phyloP scores from a whole-genome alignment of 2,888 invertebrate genomes.

The Teleogryllus oceanicus region DNA sequence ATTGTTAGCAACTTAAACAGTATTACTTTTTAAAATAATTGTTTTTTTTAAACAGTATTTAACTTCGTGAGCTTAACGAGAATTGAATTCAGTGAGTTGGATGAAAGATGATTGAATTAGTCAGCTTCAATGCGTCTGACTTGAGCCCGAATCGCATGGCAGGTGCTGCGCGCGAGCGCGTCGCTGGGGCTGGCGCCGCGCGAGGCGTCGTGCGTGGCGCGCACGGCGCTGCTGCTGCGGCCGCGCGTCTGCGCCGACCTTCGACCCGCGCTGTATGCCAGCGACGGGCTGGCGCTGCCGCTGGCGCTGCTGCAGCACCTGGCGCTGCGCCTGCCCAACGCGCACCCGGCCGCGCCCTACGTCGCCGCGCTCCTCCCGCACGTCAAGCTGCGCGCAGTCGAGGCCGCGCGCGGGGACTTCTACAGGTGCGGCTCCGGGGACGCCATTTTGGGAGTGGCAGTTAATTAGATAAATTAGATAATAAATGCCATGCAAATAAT shows the following conservation, averaged over 20 bases:
- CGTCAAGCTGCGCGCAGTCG: background rate
- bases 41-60: too few species aligned
- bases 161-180: background rate
- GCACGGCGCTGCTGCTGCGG: background rate
- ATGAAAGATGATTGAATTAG: too few species aligned
- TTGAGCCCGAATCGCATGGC: background rate
- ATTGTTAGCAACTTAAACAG: too few species aligned
- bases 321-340: background rate
- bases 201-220: background rate
- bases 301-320: slow-evolving; percentile 1
- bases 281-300: background rate
- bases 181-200: background rate
- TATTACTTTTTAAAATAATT: too few species aligned
- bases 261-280: background rate
- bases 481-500: too few species aligned
- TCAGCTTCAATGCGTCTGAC: too few species aligned
- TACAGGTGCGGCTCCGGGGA: background rate
- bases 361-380: background rate
- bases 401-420: background rate
- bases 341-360: background rate
- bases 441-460: too few species aligned
- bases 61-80: too few species aligned
- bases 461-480: too few species aligned
- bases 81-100: too few species aligned
- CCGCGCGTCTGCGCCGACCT: background rate